Evolutionary conservation across 2,113 vertebrate genomes (phyloP).

Genomic region (Pseudorasbora parva): DNA sequence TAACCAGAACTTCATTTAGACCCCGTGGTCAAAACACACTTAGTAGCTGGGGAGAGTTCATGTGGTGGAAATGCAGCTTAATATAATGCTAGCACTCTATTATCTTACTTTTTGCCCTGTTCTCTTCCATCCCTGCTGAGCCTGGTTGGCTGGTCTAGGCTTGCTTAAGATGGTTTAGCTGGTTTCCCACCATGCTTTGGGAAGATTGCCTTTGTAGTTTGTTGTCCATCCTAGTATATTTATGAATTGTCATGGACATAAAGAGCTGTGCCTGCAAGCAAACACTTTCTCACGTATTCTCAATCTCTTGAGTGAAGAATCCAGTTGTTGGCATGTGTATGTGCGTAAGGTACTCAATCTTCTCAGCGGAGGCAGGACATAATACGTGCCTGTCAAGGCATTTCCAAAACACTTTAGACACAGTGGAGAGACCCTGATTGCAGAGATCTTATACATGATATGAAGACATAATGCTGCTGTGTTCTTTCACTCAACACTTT

Average conservation of each 20-base stretch:
- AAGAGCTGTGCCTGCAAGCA: neutral
- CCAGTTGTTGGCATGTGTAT: conserved; percentile 10
- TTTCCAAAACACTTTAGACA: conserved; percentile 31
- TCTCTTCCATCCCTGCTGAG: too few relatives aligned
- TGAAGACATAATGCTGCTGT: neutral
- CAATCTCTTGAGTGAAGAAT: neutral
- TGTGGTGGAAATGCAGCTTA: too few relatives aligned
- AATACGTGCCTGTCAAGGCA: neutral
- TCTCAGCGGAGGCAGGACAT: conserved; percentile 9
- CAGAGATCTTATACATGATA: conserved; percentile 10
- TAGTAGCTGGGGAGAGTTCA: too few relatives aligned
- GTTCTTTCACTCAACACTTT: neutral
- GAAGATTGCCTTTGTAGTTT: neutral
- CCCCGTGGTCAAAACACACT: too few relatives aligned
- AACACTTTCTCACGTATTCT: conserved; percentile 18
- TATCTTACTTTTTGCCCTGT: neutral
- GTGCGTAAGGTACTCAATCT: conserved; percentile 4
- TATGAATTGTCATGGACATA: neutral
- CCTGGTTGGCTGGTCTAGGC: neutral
- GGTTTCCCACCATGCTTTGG: neutral
- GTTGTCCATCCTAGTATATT: neutral
- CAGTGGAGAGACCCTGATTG: neutral
- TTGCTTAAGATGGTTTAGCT: neutral
- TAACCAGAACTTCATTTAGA: too few relatives aligned
- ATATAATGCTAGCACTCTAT: neutral